A percentile compares a stretch with the other conserved stretches of the same genome.
phyloP scores from a whole-genome alignment of 2,113 vertebrate species.

The Coptodon rendalli region DNA sequence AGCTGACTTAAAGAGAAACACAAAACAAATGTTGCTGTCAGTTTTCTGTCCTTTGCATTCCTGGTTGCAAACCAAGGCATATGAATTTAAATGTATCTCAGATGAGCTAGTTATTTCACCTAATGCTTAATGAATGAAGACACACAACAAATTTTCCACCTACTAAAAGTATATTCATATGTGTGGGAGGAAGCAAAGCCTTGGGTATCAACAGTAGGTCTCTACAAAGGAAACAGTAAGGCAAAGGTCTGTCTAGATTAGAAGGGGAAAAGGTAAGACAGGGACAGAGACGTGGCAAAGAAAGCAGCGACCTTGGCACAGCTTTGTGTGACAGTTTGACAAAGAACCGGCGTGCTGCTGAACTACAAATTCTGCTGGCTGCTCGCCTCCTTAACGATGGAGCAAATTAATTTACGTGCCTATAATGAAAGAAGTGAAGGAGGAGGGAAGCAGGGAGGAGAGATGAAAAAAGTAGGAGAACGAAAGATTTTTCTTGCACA shows the following conservation, averaged over 20 bases:
- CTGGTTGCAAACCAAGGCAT: neutral
- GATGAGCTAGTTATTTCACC: conserved; percentile 13
- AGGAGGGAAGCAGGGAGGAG: neutral
- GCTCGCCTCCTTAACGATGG: conserved; percentile 17
- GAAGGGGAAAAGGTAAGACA: neutral
- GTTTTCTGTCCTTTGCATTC: neutral
- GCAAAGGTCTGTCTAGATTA: neutral
- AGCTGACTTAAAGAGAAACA: conserved; percentile 28
- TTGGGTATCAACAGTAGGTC: neutral
- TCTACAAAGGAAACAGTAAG: neutral
- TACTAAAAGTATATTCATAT: conserved; percentile 7
- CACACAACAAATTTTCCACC: conserved; percentile 15
- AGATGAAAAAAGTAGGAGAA: neutral
- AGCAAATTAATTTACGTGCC: conserved; percentile 38
- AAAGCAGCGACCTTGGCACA: conserved; percentile 17
- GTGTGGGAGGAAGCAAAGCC: neutral
- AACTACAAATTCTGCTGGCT: conserved; percentile 32
- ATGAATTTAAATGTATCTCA: neutral
- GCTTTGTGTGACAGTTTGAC: conserved; percentile 26
- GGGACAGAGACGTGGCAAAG: neutral
- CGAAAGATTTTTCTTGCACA: neutral
- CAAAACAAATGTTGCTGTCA: neutral
- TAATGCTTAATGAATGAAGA: conserved; percentile 22
- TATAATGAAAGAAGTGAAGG: neutral
- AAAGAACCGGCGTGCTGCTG: conserved; percentile 13